Percentiles rank a stretch among this genome's conserved stretches.
phyloP scores from a whole-genome alignment of 2,113 vertebrate genomes.

The Cyphomyrus plagiostoma region DNA sequence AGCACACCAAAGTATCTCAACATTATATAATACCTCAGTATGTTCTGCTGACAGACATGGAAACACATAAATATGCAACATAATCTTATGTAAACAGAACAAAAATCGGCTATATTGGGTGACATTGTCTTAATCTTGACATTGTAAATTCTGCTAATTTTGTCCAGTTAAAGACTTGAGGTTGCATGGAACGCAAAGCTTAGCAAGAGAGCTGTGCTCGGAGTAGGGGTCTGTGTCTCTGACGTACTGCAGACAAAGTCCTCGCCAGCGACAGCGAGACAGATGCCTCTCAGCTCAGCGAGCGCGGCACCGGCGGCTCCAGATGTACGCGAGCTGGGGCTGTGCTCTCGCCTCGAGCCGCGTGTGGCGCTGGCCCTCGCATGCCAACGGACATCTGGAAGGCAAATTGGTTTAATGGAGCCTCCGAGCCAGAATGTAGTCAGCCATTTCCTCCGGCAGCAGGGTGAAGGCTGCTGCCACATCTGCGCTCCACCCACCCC shows the following conservation, averaged over 20 bases:
- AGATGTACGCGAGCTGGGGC: constrained; percentile 38
- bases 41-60: not conserved
- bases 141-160: not conserved
- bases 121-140: not conserved
- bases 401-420: constrained; percentile 52
- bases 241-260: not conserved
- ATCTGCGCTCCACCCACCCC: constrained; percentile 41
- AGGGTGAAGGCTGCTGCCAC: constrained; percentile 36
- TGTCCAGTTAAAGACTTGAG: not conserved
- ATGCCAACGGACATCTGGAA: constrained; percentile 50
- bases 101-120: not conserved
- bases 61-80: constrained; percentile 7
- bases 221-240: not conserved
- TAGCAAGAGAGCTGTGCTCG: no score
- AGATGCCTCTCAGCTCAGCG: not conserved
- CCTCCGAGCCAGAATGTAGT: constrained; percentile 52
- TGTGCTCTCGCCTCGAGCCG: constrained; percentile 33
- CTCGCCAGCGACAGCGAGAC: not conserved
- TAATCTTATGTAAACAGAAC: not conserved
- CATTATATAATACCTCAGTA: constrained; percentile 5
- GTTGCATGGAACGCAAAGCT: not conserved
- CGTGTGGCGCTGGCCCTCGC: constrained; percentile 39
- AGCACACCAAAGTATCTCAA: not conserved
- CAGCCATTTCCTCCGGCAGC: constrained; percentile 48
- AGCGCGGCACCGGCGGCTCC: constrained; percentile 19